Conservation (phyloP, 1,140 invertebrate species). For the Pogonomyrmex californicus region DNA sequence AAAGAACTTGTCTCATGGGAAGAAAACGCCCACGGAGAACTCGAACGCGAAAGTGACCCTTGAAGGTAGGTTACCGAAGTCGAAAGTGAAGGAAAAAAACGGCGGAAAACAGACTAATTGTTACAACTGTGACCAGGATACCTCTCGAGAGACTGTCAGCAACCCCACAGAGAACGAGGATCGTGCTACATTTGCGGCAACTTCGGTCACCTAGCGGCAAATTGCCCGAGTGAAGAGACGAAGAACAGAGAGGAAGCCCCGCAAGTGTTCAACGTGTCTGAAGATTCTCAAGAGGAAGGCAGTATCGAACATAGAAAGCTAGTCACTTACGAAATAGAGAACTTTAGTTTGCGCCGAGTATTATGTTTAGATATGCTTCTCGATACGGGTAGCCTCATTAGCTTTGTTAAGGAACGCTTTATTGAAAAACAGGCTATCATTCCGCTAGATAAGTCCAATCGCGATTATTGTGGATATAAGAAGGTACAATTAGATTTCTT, state of each 20-base stretch:
- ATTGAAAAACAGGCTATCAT: background rate
- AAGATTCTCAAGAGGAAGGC: background rate
- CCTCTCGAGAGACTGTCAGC: background rate
- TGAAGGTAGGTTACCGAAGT: background rate
- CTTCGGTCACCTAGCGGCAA: background rate
- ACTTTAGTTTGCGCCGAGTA: background rate
- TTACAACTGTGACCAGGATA: constrained; percentile 45
- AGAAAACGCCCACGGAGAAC: background rate
- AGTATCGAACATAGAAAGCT: background rate
- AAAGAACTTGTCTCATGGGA: background rate
- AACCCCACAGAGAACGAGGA: constrained; percentile 34
- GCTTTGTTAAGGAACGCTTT: background rate
- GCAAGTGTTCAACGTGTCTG: background rate
- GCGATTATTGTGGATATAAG: background rate
- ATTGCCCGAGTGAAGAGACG: background rate
- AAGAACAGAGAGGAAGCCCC: background rate
- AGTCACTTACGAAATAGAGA: background rate
- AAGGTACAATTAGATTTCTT: background rate
- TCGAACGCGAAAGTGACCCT: too few species aligned
- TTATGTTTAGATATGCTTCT: background rate
- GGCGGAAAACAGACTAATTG: constrained; percentile 5
- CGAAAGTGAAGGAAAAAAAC: background rate
- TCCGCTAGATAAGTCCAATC: background rate
- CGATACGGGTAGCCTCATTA: background rate
- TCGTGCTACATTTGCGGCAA: constrained; percentile 22